phyloP scores from a whole-genome alignment of 2,888 invertebrate species.

The Embidobia sp. region DNA sequence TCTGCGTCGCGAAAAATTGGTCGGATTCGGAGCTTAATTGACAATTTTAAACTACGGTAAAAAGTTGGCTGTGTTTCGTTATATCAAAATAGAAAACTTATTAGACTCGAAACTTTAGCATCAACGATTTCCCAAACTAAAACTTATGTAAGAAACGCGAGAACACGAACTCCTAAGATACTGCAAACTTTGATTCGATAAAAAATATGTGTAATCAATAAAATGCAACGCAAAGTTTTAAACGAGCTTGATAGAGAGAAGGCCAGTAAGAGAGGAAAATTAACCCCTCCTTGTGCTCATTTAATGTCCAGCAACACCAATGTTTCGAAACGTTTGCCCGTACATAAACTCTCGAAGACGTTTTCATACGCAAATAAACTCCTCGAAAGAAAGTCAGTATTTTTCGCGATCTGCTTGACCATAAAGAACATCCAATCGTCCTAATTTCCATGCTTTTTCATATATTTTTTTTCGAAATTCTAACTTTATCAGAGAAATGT shows the following conservation, averaged over 20 bases:
- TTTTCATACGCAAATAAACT: slow-evolving; percentile 19
- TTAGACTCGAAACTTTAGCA: slow-evolving; percentile 1
- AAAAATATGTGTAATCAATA: slow-evolving; percentile 11
- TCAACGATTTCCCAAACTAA: not conserved
- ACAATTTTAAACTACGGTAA: not conserved
- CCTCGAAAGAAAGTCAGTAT: slow-evolving; percentile 2
- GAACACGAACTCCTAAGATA: not conserved
- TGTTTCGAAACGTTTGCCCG: not conserved
- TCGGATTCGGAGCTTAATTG: not conserved
- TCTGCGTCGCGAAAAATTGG: not conserved
- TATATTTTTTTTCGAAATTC: slow-evolving; percentile 5
- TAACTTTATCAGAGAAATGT: slow-evolving; percentile 19
- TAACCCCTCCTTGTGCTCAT: too few relatives aligned
- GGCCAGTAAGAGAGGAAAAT: not conserved
- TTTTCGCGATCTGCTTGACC: not conserved
- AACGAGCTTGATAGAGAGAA: not conserved
- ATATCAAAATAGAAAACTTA: not conserved
- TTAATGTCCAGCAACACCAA: not conserved
- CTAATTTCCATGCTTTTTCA: slow-evolving; percentile 29
- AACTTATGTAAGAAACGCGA: not conserved
- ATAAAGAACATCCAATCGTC: slow-evolving; percentile 6
- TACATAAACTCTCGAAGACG: not conserved
- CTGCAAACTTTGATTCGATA: not conserved
- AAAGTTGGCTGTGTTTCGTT: not conserved
- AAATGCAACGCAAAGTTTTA: not conserved